phyloP scores from a whole-genome alignment of 2,113 vertebrate species.

The Otocyon megalotis region DNA sequence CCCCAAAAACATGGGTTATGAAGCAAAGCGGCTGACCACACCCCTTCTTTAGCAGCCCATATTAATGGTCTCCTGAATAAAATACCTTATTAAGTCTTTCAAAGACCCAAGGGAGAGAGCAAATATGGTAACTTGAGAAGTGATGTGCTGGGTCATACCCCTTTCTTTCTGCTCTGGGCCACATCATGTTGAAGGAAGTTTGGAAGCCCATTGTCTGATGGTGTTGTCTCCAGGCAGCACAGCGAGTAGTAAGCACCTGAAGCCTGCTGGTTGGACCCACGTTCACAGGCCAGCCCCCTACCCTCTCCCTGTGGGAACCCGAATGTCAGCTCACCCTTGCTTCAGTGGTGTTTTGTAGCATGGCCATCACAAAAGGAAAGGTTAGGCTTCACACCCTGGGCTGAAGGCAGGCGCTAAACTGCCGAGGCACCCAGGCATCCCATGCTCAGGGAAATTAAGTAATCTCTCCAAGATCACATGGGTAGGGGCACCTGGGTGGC shows the following conservation, averaged over 20 bases:
- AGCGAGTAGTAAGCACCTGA: accelerated
- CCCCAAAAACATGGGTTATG: not conserved
- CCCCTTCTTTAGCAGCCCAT: accelerated
- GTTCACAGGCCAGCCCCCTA: accelerated
- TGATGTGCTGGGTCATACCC: accelerated
- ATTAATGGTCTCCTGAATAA: not conserved
- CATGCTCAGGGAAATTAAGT: not conserved
- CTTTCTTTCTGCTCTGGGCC: not conserved
- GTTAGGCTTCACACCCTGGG: not conserved
- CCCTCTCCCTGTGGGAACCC: not conserved
- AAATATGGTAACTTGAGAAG: not conserved
- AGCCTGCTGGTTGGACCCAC: accelerated
- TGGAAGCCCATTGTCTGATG: accelerated
- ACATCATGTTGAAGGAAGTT: not conserved
- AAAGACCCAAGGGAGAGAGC: not conserved
- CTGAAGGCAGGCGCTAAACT: too few species aligned
- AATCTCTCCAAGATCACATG: not conserved
- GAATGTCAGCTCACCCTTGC: accelerated
- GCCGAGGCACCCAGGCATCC: too few species aligned
- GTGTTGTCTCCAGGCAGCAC: accelerated
- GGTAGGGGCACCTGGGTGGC: too few species aligned
- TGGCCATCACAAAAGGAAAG: not conserved
- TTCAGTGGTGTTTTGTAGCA: not conserved
- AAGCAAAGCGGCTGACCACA: accelerated
- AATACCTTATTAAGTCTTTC: not conserved